Evolutionary conservation across 2,888 invertebrate species (phyloP), one percentile per base, ranked within the genome.

Genomic region (Odontothrips loti): DNA sequence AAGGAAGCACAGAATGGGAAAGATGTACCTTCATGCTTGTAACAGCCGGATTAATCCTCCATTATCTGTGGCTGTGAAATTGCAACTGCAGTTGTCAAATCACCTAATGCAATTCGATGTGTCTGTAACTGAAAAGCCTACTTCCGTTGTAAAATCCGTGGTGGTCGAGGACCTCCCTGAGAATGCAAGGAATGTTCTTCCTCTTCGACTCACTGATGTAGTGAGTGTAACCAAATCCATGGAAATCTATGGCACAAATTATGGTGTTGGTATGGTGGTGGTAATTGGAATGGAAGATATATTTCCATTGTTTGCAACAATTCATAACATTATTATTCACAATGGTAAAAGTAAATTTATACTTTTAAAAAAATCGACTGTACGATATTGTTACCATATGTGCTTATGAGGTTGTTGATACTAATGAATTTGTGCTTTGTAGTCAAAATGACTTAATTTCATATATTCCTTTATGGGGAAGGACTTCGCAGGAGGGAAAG

Each of bases 21-120:
- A 85, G 82, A 68, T 83, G 12, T 85, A 85, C 84, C 82, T 84
- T 3, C 83, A 84, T 80, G 83, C 82, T 11, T 85, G 84, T 43
- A 84, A 83, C 17, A 84, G 84, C 1, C 80, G 85, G 11, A 85
- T 84, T 83, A 85, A 85, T 81, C 83, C 85, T 81, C 84, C 84
- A 48, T 48, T 85, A 20, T 84, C 84, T 6, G 83, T 85, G 81
- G 80, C 84, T 11, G 84, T 83, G 81, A 85, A 85, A 82, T 84
- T 81, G 81, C 82, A 84, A 80, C 80, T 84, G 27, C 84, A 84
- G 84, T 84, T 84, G 83, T 83, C 84, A 79, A 82, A 83, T 80
- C 80, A 82, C 23, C 47, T 82, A 78, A 80, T 78, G 34, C 58
- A 79, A 51, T 6, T 51, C 11, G 11, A 11, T 15, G 11, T 11